phyloP scores from a whole-genome alignment of 2,113 vertebrate genomes.

The Corythoichthys haematopterus region DNA sequence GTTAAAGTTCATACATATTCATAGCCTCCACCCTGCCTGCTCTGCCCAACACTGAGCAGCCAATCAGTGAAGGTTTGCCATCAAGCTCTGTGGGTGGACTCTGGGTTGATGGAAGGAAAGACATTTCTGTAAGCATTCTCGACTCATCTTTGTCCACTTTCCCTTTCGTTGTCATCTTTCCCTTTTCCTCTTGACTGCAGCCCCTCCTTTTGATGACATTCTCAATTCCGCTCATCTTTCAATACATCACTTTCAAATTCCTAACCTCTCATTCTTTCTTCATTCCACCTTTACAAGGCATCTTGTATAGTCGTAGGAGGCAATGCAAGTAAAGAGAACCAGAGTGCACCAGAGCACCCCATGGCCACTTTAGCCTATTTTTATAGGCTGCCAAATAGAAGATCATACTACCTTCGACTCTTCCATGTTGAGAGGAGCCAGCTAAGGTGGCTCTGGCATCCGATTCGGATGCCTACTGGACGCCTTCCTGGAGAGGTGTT shows the following conservation, averaged over 20 bases:
- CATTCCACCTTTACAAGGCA: background rate
- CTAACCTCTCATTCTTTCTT: background rate
- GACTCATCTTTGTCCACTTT: constrained; percentile 21
- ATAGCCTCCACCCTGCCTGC: constrained; percentile 55
- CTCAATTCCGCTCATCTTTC: background rate
- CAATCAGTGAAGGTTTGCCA: constrained; percentile 56
- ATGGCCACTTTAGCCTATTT: constrained; percentile 49
- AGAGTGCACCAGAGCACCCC: constrained; percentile 37
- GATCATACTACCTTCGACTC: constrained; percentile 16
- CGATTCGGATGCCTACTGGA: too few species aligned
- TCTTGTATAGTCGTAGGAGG: background rate
- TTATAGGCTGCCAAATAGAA: constrained; percentile 38
- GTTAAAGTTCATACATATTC: constrained; percentile 72
- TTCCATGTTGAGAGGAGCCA: too few species aligned
- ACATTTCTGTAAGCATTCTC: constrained; percentile 45
- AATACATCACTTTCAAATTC: constrained; percentile 11
- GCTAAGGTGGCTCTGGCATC: too few species aligned
- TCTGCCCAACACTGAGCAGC: constrained; percentile 52
- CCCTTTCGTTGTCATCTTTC: constrained; percentile 14
- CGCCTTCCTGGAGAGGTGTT: too few species aligned
- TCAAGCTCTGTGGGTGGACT: constrained; percentile 67
- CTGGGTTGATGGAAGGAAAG: constrained; percentile 44
- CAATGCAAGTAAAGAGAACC: constrained; percentile 33
- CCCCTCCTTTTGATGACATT: background rate
- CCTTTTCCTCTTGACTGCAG: background rate